Base-by-base conservation (phyloP, 2,888 invertebrate genomes). In the Spodoptera exigua region DNA sequence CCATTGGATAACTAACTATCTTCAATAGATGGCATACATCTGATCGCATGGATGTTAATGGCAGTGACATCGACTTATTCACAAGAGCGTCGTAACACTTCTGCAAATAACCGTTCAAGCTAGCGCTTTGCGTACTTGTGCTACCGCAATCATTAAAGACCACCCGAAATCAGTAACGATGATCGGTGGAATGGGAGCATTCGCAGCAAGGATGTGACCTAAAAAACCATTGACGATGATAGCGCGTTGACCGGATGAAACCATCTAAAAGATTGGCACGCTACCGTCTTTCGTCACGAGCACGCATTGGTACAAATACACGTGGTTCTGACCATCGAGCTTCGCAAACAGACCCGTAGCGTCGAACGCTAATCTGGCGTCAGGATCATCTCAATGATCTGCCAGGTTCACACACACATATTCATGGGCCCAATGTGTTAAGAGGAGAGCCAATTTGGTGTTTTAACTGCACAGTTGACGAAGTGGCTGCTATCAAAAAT, bases 41-140 rank as follows among this genome's bases (percentile, higher is more conserved):
- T 36, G 13, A 36, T 36, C 36, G 36, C 36, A 36, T 36, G 13
- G 13, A 36, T 9, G 36, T 36, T 12, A 13, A 36, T 36, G n/a
- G 36, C 36, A 36, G 36, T 36, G 36, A n/a, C 5, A 13, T n/a
- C n/a, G n/a, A 7, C 36, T 36, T 13, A 36, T 36, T 36, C 5
- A n/a, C n/a, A 47, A 47, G 14, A 21, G 47, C 37, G 21, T 37
- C 37, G 18, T 47, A 47, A 47, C 47, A 47, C 37, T 46, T 47
- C 21, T 47, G 47, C 37, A 47, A 37, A 36, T 36, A 47, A 37
- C 37, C 47, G 21, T 36, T 47, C 37, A 37, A 37, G n/a, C 18
- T 37, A 7, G 44, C 32, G 9, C 44, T 32, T 13, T 44, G 16
- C 10, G n/a, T n/a, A 44, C n/a, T 17, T n/a, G 36, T 14, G 44